phyloP scores from a whole-genome alignment of 2,113 vertebrate species.

The Tauraco erythrolophus region DNA sequence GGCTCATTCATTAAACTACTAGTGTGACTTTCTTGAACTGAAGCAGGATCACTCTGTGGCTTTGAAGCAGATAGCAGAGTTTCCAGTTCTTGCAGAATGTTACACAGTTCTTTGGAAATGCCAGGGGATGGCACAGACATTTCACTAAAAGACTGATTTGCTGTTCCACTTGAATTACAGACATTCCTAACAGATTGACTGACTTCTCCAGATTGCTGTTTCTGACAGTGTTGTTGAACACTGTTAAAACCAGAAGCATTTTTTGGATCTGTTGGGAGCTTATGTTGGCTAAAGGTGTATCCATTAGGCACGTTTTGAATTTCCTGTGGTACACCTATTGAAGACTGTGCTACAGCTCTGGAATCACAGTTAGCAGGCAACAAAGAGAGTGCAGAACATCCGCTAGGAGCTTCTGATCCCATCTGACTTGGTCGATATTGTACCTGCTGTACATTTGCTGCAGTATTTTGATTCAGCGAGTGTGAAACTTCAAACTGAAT shows the following conservation, averaged over 20 bases:
- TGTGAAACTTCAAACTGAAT: constrained; percentile 29
- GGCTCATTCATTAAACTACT: not conserved
- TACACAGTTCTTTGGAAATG: not conserved
- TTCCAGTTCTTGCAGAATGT: constrained; percentile 28
- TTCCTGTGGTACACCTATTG: not conserved
- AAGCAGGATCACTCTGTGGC: not conserved
- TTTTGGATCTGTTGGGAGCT: not conserved
- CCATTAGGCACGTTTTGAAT: constrained; percentile 15
- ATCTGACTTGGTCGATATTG: constrained; percentile 4
- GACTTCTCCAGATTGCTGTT: constrained; percentile 19
- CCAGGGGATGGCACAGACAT: not conserved
- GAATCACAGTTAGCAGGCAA: constrained; percentile 30
- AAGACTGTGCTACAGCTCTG: constrained; percentile 8
- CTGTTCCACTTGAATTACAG: constrained; percentile 4
- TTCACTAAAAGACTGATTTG: constrained; percentile 28
- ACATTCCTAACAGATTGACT: not conserved
- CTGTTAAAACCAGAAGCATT: not conserved
- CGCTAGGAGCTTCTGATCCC: not conserved
- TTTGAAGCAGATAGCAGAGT: not conserved
- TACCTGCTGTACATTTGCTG: not conserved
- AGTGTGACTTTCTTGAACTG: not conserved
- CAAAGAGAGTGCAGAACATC: not conserved
- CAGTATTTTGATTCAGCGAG: not conserved
- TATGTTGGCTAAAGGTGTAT: constrained; percentile 15
- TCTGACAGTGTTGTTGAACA: constrained; percentile 52